Evolutionary conservation across 2,113 vertebrate species (phyloP), one percentile per base, ranked within the genome.

Genomic region (Toxotes chatareus): DNA sequence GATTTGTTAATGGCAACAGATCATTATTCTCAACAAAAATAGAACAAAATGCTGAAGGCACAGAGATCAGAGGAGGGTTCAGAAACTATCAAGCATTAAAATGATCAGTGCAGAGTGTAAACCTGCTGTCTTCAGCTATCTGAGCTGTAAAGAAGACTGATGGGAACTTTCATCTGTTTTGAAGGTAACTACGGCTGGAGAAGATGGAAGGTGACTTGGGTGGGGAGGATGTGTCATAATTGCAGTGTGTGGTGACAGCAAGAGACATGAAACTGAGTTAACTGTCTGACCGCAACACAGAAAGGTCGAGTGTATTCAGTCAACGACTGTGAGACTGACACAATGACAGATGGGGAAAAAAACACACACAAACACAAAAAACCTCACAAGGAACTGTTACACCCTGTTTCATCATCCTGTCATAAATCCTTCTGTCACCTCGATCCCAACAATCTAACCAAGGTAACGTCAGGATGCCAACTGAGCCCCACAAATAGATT

Each of bases 141-240:
- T 68, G n/a, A 5, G 17, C 12, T 10, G 16, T 23, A 10, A 51
- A 32, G 17, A 8, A 23, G n/a, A 44, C 31, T 11, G 71, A 76
- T n/a, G 38, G 38, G 4, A 68, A 14, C 53, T 53, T 53, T 27
- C 5, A 31, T 74, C 7, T 75, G 55, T 75, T 44, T 34, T 70
- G 14, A 66, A 57, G 69, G 70, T 62, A 63, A 42, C 59, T 21
- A 3, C 36, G 49, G 47, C 27, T 49, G 7, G 21, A 73, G 34
- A 17, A 57, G 46, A 55, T 56, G 55, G 27, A 23, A 19, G 74
- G 56, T 21, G 55, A 69, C 51, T 55, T n/a, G 34, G 65, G 59
- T 53, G 68, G 55, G 27, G 64, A 71, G 34, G 72, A 78, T 76
- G 75, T 87, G 84, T 90, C 79, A 87, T 77, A 82, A 84, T 76